These are phyloP conservation scores for Trichomalopsis sarcophagae DNA, from an alignment of 1,140 invertebrate genomes.

Conservation along the genomic window DNA sequence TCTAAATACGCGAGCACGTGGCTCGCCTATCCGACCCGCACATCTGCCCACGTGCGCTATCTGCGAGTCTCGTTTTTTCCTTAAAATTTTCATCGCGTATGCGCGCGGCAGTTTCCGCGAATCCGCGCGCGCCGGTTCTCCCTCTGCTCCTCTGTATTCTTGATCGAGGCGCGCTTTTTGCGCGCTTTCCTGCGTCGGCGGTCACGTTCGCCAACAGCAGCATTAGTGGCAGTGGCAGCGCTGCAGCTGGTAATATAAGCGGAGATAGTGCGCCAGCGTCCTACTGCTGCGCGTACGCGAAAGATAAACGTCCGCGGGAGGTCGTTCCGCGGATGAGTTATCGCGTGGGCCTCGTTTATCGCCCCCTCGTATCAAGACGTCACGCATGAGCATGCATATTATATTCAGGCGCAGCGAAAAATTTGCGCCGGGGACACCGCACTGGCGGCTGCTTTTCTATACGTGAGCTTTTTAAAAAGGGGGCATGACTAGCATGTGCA, in stretches of 20 bases:
- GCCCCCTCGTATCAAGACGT: slow-evolving; percentile 64
- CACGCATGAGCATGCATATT: slow-evolving; percentile 44
- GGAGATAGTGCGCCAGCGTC: neutral
- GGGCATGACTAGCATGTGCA: no score
- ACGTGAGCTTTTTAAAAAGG: neutral
- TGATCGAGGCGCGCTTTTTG: neutral
- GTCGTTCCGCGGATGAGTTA: slow-evolving; percentile 65
- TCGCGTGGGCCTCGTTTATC: slow-evolving; percentile 59
- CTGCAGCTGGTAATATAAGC: no score
- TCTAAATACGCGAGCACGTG: neutral
- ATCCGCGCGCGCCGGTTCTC: neutral
- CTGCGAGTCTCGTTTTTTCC: neutral
- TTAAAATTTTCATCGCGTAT: slow-evolving; percentile 6
- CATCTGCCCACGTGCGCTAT: neutral
- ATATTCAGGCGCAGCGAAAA: neutral
- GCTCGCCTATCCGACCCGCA: neutral
- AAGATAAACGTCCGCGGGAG: slow-evolving; percentile 67
- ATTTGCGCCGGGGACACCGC: neutral
- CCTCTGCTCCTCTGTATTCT: neutral
- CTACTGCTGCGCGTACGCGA: slow-evolving; percentile 36
- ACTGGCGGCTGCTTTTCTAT: neutral
- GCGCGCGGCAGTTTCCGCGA: neutral
- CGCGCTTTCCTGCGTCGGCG: neutral
- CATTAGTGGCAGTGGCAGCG: neutral
- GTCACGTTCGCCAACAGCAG: neutral